These are phyloP conservation scores for Lasioglossum morio DNA, from an alignment of 2,888 invertebrate genomes.

Conservation along the genomic window DNA sequence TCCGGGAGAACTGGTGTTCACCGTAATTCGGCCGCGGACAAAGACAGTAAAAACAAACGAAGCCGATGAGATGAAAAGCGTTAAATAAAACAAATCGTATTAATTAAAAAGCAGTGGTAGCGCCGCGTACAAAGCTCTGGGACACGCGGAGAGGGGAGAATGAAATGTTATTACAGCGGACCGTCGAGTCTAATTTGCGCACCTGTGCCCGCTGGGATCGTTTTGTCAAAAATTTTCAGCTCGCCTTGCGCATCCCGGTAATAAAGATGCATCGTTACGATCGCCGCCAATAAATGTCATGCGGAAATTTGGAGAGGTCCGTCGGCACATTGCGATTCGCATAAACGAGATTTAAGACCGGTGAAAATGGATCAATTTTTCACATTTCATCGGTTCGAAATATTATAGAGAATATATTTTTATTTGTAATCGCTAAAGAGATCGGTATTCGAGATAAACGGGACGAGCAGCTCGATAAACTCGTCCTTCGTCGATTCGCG, in stretches of 20 bases:
- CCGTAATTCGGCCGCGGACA: neutral
- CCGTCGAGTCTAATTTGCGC: neutral
- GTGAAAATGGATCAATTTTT: neutral
- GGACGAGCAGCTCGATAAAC: neutral
- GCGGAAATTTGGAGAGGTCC: neutral
- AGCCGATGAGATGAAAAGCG: neutral
- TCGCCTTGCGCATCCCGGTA: neutral
- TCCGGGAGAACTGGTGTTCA: neutral
- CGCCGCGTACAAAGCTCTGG: neutral
- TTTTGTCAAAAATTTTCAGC: neutral
- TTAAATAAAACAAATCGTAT: neutral
- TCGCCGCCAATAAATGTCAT: neutral
- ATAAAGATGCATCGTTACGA: neutral
- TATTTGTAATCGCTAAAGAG: conserved; percentile 25
- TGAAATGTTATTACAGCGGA: neutral
- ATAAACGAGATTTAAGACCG: conserved; percentile 37
- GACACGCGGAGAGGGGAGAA: too few relatives aligned
- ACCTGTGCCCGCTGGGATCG: neutral
- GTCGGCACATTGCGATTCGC: conserved; percentile 6
- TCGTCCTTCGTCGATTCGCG: neutral
- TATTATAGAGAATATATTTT: neutral
- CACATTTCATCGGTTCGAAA: neutral
- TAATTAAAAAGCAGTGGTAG: neutral
- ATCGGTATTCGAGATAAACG: neutral
- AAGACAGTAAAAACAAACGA: neutral